A percentile compares a stretch with the other conserved stretches of the same genome.
Evolutionary conservation across 2,113 vertebrate species (phyloP).

Genomic region (Gadus macrocephalus): DNA sequence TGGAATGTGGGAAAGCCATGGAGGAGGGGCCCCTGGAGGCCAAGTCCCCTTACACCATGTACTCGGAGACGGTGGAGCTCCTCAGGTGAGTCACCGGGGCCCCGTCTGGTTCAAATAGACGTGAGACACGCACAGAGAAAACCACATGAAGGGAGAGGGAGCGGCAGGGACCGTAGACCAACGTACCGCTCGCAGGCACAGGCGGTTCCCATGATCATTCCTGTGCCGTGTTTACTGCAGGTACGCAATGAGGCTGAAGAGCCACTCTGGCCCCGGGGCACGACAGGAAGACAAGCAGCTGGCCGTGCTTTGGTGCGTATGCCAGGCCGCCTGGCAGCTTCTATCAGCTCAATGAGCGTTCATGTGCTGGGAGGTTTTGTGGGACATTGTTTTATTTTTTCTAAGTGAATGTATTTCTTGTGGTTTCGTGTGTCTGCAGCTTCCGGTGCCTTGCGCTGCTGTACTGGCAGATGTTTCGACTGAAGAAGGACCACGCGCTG

Average conservation of each 20-base stretch:
- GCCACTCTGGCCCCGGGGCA: conserved; percentile 84
- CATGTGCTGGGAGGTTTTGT: background rate
- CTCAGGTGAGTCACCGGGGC: conserved; percentile 77
- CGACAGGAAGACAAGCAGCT: conserved; percentile 94
- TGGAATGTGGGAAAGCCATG: conserved; percentile 98
- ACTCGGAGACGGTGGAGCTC: conserved; percentile 96
- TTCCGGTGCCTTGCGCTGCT: conserved; percentile 95
- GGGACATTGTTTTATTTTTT: background rate
- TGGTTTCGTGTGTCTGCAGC: conserved; percentile 61
- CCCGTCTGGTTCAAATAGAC: background rate
- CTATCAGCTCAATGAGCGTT: too few species aligned
- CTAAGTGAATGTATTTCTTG: background rate
- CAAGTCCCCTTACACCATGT: conserved; percentile 97
- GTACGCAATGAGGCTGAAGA: conserved; percentile 97
- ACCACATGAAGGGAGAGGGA: background rate
- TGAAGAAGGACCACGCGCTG: conserved; percentile 94
- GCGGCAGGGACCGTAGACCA: too few species aligned
- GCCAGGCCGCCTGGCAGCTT: conserved; percentile 11
- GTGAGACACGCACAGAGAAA: background rate
- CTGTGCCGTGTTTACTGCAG: conserved; percentile 63
- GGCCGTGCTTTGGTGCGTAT: conserved; percentile 90
- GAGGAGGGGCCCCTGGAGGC: conserved; percentile 94
- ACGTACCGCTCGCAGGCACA: background rate
- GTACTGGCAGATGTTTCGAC: conserved; percentile 97
- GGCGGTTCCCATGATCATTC: conserved; percentile 10